Evolutionary conservation across 1,140 invertebrate species (phyloP).

Genomic region (Nasonia giraulti): DNA sequence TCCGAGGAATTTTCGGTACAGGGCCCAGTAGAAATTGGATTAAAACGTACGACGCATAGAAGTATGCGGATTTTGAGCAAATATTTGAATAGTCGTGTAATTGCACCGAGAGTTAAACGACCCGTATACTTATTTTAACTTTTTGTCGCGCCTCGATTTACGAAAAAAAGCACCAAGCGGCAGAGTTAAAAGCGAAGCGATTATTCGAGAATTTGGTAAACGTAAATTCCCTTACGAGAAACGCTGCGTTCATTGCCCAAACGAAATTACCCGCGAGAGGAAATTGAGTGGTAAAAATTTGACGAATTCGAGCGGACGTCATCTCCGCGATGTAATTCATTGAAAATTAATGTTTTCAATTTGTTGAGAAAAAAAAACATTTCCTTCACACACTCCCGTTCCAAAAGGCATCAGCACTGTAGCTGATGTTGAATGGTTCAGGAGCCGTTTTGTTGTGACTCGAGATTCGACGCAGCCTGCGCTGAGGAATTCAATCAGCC

Average conservation of each 20-base stretch:
- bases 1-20: background rate
- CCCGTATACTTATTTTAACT: background rate
- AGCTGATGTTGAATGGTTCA: background rate
- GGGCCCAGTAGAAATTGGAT: background rate
- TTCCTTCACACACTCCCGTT: background rate
- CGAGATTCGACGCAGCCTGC: background rate
- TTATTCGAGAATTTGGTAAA: background rate
- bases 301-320: too few relatives aligned
- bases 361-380: too few relatives aligned
- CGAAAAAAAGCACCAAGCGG: background rate
- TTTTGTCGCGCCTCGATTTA: background rate
- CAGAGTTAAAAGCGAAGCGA: background rate
- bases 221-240: background rate
- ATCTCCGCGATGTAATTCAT: too few relatives aligned
- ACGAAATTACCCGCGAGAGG: background rate
- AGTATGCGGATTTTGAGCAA: background rate
- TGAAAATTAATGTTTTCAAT: too few relatives aligned
- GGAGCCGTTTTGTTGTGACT: constrained; percentile 16
- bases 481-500: constrained; percentile 15
- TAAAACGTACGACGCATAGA: background rate
- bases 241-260: background rate
- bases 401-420: background rate
- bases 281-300: too few relatives aligned
- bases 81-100: too few relatives aligned
- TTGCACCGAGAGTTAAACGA: background rate